Evolutionary conservation across 2,113 vertebrate genomes (phyloP), one percentile per base, ranked within the genome.

Genomic region (Alaudala cheleensis): DNA sequence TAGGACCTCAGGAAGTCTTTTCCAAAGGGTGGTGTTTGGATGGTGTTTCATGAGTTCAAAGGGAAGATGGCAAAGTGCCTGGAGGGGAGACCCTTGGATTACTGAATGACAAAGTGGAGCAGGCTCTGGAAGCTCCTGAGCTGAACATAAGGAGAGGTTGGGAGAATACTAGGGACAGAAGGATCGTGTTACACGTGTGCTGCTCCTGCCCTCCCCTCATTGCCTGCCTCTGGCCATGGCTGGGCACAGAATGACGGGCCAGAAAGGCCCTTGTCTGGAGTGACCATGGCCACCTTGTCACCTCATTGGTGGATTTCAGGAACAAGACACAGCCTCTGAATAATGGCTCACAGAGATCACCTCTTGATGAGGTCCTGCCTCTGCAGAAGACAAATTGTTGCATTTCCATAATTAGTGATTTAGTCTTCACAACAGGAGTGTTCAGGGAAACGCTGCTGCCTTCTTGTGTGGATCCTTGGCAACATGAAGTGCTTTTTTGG

Each of bases 171-270:
- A 15, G 12, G 12, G 34, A 33, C 31, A 78, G 25, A 50, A 61
- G 37, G n/a, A 40, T 31, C 37, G 6, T 1, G 0, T 20, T 12
- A 39, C 1, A 1, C n/a, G 50, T 25, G 13, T 0, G 2, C 34
- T 88, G 42, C 39, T 80, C 47, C 66, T 65, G 61, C 31, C 61
- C 17, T 72, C 17, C 19, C 31, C 22, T 58, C 0, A 0, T 56
- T 56, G 28, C 39, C 40, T 45, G 10, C 33, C 28, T 39, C 16
- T 3, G 14, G 20, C 29, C 40, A 25, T 0, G 1, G 40, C 45
- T 45, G 29, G 22, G 47, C 37, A 17, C 56, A 33, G 28, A 66
- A 44, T 5, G 20, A 24, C 23, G 20, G 39, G 28, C 19, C 29
- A 56, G 49, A 80, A 26, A 22, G 31, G 50, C 19, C 64, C 20